Percentiles rank a stretch among this genome's conserved stretches.
These are phyloP conservation scores for Cetonia aurata DNA, from an alignment of 2,888 invertebrate species.

Conservation along the genomic window DNA sequence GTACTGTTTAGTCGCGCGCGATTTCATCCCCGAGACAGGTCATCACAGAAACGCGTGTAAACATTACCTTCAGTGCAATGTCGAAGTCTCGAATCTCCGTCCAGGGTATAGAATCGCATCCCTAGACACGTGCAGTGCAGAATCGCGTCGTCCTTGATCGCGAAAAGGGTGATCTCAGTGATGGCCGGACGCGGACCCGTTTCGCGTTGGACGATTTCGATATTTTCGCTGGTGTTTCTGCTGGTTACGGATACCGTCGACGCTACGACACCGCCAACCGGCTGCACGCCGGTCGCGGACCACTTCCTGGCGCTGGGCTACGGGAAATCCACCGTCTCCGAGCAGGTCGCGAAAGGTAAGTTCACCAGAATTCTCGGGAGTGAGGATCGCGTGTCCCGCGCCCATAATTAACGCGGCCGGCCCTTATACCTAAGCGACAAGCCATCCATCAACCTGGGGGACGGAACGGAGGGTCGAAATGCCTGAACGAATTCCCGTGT, in stretches of 20 bases:
- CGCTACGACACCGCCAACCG: slow-evolving; percentile 1
- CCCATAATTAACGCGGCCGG: slow-evolving; percentile 9
- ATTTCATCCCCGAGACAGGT: not conserved
- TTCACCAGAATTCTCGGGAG: not conserved
- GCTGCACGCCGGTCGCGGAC: slow-evolving; percentile 10
- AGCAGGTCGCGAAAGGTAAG: slow-evolving; percentile 33
- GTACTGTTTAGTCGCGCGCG: slow-evolving; percentile 16
- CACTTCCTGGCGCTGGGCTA: slow-evolving; percentile 17
- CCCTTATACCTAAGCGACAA: slow-evolving; percentile 28
- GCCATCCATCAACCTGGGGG: slow-evolving; percentile 34
- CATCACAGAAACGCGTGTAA: slow-evolving; percentile 11
- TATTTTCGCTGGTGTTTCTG: slow-evolving; percentile 5
- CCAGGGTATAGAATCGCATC: no score
- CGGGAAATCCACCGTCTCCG: slow-evolving; percentile 5
- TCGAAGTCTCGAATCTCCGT: no score
- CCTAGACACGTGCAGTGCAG: not conserved
- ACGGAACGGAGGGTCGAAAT: not conserved
- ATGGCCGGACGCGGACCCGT: not conserved
- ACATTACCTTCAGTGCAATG: not conserved
- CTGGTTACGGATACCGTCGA: not conserved
- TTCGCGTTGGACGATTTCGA: slow-evolving; percentile 3
- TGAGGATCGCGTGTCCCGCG: slow-evolving; percentile 15
- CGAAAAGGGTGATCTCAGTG: not conserved
- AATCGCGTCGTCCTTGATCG: not conserved
- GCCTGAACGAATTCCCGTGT: slow-evolving; percentile 1